Conservation (phyloP, 92 coral and sea anemone genomes). For the Anthopleura xanthogrammica region DNA sequence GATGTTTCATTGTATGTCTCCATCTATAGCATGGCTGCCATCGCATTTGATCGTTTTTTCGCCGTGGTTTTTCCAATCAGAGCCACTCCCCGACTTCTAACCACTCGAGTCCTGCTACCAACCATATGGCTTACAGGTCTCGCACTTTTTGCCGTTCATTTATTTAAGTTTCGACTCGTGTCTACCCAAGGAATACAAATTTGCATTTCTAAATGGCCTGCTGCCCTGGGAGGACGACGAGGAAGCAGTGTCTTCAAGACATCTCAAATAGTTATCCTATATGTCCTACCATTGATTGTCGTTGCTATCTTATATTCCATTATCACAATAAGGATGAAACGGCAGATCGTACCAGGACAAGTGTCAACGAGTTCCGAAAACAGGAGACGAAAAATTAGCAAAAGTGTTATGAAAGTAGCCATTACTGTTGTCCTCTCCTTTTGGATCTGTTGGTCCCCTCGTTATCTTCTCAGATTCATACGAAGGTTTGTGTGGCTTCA, state of each 20-base stretch:
- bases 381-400: background rate
- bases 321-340: conserved; percentile 1
- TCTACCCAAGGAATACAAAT: background rate
- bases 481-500: background rate
- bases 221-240: background rate
- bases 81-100: conserved; percentile 2
- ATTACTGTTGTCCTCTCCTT: background rate
- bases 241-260: background rate
- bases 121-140: conserved; percentile 4
- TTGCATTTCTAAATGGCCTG: conserved; percentile 8
- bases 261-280: background rate
- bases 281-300: background rate
- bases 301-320: background rate
- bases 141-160: conserved; percentile 2
- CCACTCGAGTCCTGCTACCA: conserved; percentile 11
- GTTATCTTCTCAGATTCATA: background rate
- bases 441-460: conserved; percentile 7
- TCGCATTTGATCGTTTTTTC: conserved; percentile 35
- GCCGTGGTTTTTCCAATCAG: conserved; percentile 32
- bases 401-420: background rate
- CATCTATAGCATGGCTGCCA: conserved; percentile 22
- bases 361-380: background rate
- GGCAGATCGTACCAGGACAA: conserved; percentile 6
- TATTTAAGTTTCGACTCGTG: background rate
- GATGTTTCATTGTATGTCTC: conserved; percentile 25